Percentiles rank a stretch among this genome's conserved stretches.
phyloP scores from a whole-genome alignment of 37 sponge, comb jelly and placozoan genomes.

The Tethya wilhelma region DNA sequence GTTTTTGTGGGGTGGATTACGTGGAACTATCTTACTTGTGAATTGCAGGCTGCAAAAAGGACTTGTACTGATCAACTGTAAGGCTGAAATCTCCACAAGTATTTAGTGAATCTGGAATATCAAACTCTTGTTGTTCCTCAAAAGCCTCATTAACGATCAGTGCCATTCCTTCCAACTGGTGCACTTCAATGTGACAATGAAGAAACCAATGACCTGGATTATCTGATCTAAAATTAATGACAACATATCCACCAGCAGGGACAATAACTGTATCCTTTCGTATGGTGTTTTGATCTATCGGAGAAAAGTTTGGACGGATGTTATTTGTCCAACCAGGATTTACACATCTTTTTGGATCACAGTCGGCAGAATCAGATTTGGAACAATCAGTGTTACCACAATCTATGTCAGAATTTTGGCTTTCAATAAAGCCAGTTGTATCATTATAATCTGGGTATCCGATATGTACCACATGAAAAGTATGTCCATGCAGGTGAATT shows the following conservation, averaged over 20 bases:
- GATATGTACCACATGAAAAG: constrained; percentile 34
- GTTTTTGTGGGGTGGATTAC: no score
- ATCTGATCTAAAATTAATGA: constrained; percentile 53
- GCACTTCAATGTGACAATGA: constrained; percentile 82
- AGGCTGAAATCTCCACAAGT: constrained; percentile 14
- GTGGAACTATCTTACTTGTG: no score
- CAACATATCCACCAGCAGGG: constrained; percentile 79
- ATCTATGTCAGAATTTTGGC: constrained; percentile 13
- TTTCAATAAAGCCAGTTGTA: constrained; percentile 8
- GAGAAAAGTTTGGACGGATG: neutral
- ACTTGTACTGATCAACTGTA: neutral
- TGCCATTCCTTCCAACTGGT: constrained; percentile 76
- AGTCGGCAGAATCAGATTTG: no score
- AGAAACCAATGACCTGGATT: constrained; percentile 83
- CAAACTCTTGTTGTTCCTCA: neutral
- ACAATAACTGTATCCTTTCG: constrained; percentile 81
- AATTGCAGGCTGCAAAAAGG: no score
- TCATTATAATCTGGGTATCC: constrained; percentile 25
- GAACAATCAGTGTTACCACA: neutral
- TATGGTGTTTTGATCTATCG: neutral
- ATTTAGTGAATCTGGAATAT: neutral
- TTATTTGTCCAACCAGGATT: constrained; percentile 26
- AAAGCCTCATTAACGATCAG: constrained; percentile 46
- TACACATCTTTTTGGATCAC: neutral
- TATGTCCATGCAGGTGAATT: constrained; percentile 58